Conservation (phyloP, 2,888 invertebrate genomes). For the Agrotis exclamationis region DNA sequence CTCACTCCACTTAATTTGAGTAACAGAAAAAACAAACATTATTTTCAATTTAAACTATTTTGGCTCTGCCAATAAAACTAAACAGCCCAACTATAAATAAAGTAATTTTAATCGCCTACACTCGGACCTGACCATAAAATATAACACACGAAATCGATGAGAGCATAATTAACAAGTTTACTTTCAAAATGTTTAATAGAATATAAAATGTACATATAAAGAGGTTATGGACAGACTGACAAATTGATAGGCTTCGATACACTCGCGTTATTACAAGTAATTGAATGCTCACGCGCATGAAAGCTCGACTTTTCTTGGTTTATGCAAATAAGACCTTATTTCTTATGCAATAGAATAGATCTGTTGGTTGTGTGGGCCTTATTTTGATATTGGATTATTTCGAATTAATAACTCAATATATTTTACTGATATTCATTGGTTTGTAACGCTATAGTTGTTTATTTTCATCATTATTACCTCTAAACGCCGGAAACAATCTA, state of each 20-base stretch:
- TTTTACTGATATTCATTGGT: constrained; percentile 21
- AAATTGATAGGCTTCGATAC: constrained; percentile 84
- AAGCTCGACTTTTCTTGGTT: constrained; percentile 55
- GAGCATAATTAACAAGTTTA: constrained; percentile 85
- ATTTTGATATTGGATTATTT: constrained; percentile 43
- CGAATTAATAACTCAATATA: constrained; percentile 58
- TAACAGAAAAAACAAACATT: constrained; percentile 34
- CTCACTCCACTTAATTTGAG: constrained; percentile 5
- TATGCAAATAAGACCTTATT: constrained; percentile 52
- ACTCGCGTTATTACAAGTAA: constrained; percentile 82
- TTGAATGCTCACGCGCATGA: constrained; percentile 84
- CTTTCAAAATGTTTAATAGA: constrained; percentile 86
- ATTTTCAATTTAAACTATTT: constrained; percentile 5
- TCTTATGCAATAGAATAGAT: neutral
- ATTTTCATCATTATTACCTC: constrained; percentile 29
- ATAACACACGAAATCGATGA: constrained; percentile 82
- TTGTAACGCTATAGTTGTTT: constrained; percentile 31
- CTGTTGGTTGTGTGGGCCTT: constrained; percentile 15
- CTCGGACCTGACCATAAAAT: constrained; percentile 68
- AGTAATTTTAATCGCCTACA: constrained; percentile 49
- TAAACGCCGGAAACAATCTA: constrained; percentile 15
- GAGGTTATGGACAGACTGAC: constrained; percentile 75
- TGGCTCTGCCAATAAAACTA: constrained; percentile 38
- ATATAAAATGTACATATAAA: constrained; percentile 70
- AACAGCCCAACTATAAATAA: constrained; percentile 17